A percentile compares a stretch with the other conserved stretches of the same genome.
phyloP scores from a whole-genome alignment of 2,113 vertebrate species.

The Stercorarius parasiticus region DNA sequence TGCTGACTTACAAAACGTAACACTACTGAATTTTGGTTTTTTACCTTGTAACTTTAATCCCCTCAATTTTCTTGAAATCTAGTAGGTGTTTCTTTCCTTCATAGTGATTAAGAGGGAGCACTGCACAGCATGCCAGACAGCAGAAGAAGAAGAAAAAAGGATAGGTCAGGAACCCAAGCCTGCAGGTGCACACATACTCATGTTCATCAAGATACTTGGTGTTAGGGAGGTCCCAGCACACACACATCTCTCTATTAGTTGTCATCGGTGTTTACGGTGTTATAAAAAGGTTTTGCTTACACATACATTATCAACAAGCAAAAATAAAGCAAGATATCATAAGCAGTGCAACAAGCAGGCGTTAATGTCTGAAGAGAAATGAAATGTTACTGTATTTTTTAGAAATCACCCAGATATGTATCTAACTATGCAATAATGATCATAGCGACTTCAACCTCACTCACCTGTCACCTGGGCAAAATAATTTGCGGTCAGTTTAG shows the following conservation, averaged over 20 bases:
- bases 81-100: conserved; percentile 78
- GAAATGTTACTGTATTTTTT: neutral
- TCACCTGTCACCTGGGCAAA: neutral
- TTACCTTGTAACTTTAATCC: conserved; percentile 74
- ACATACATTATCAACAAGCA: neutral
- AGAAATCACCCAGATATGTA: neutral
- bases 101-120: conserved; percentile 69
- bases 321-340: neutral
- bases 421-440: neutral
- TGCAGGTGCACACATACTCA: conserved; percentile 5
- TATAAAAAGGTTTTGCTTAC: neutral
- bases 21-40: conserved; percentile 15
- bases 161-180: conserved; percentile 52
- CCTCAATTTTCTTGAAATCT: conserved; percentile 74
- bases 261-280: neutral
- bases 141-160: conserved; percentile 61
- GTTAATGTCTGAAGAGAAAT: neutral
- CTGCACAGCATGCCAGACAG: conserved; percentile 60
- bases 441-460: neutral
- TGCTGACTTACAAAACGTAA: neutral
- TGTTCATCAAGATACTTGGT: neutral
- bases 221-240: neutral
- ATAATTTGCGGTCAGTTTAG: neutral
- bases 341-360: neutral
- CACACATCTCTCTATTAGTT: neutral